These are phyloP conservation scores for Limnephilus auricula DNA, from an alignment of 2,888 invertebrate genomes.

Conservation along the genomic window DNA sequence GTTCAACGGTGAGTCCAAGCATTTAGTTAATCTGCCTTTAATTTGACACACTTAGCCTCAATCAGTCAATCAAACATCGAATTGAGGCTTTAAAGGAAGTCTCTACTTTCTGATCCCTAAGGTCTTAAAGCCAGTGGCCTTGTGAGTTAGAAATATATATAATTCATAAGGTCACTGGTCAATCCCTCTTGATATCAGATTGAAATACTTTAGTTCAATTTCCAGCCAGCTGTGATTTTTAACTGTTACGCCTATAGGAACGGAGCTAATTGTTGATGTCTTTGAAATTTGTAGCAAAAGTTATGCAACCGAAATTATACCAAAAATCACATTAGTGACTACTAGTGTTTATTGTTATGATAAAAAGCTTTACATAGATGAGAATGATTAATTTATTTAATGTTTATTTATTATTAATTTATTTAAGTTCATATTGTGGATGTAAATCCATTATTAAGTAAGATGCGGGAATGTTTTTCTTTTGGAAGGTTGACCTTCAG, in stretches of 20 bases:
- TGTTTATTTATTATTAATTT: too few species aligned
- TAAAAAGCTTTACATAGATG: too few species aligned
- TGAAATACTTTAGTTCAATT: not conserved
- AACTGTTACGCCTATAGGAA: not conserved
- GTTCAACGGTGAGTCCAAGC: not conserved
- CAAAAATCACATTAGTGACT: too few species aligned
- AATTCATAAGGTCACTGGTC: not conserved
- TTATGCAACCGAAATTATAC: too few species aligned
- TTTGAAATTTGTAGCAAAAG: too few species aligned
- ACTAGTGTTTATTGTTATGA: too few species aligned
- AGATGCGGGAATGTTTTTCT: too few species aligned
- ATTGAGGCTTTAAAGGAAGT: not conserved
- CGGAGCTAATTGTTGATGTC: not conserved
- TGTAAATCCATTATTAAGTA: too few species aligned
- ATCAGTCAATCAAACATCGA: not conserved
- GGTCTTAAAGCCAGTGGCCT: not conserved
- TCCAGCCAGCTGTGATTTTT: not conserved
- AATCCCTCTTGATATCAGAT: not conserved
- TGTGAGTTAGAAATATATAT: not conserved
- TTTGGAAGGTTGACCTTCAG: too few species aligned
- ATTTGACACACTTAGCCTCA: not conserved
- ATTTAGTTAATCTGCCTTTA: not conserved
- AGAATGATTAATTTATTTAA: too few species aligned
- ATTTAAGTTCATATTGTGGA: too few species aligned
- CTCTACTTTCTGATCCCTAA: not conserved